These are phyloP conservation scores for Smutsia gigantea DNA, from an alignment of 2,797 vertebrate species.

Conservation along the genomic window DNA sequence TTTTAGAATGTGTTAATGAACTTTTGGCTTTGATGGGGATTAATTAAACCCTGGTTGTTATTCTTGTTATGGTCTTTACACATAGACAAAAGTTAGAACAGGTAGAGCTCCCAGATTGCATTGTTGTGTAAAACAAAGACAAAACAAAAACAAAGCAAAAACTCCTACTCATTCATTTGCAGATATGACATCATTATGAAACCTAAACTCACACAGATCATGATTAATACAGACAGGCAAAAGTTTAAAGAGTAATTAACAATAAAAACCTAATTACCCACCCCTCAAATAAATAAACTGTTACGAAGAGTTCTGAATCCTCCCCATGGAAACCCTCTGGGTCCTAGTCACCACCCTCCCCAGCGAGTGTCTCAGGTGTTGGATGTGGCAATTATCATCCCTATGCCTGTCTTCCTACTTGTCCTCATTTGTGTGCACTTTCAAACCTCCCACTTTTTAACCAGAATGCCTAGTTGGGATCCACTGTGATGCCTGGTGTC, in stretches of 20 bases:
- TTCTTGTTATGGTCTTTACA: neutral
- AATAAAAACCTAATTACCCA: neutral
- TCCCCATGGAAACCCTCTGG: neutral
- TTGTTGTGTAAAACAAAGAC: neutral
- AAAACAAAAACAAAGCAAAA: neutral
- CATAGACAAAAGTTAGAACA: neutral
- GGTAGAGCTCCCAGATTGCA: neutral
- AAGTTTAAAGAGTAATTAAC: neutral
- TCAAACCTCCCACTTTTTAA: neutral
- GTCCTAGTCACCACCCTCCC: neutral
- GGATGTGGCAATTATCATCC: neutral
- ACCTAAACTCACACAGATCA: neutral
- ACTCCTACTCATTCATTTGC: neutral
- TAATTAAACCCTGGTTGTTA: neutral
- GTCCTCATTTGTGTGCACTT: neutral
- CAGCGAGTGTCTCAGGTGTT: neutral
- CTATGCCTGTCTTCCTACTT: neutral
- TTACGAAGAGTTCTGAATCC: neutral
- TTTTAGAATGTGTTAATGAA: conserved; percentile 1
- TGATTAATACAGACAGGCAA: neutral
- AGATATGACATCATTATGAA: neutral
- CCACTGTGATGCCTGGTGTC: neutral
- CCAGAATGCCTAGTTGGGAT: neutral
- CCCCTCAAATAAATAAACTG: neutral
- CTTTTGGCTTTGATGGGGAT: neutral